These are phyloP conservation scores for Crotalus tigris DNA, from an alignment of 2,113 vertebrate genomes.

Conservation along the genomic window DNA sequence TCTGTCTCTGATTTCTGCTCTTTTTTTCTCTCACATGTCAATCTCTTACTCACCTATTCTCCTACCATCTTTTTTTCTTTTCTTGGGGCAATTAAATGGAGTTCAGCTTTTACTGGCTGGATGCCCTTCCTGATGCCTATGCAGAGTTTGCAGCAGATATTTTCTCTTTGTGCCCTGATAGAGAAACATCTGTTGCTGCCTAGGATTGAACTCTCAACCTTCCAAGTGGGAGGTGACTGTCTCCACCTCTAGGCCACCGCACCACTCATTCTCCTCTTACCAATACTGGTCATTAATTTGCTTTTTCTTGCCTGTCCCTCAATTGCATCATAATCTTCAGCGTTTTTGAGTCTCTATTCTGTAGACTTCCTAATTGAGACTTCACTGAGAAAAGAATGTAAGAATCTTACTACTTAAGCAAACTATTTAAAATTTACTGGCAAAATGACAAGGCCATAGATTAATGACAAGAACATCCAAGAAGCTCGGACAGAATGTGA, in stretches of 20 bases:
- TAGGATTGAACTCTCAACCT: neutral
- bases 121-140: too few relatives aligned
- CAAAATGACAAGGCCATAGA: conserved; percentile 40
- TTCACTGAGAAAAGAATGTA: neutral
- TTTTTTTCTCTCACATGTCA: neutral
- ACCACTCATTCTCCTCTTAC: neutral
- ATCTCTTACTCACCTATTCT: neutral
- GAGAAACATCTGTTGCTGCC: neutral
- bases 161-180: neutral
- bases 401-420: conserved; percentile 34
- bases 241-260: neutral
- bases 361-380: neutral
- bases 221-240: neutral
- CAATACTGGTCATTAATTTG: neutral
- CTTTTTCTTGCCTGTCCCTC: neutral
- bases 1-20: too few relatives aligned
- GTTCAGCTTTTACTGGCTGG: too few relatives aligned
- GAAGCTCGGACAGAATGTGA: conserved; percentile 23
- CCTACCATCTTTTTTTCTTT: neutral
- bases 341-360: neutral
- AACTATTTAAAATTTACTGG: conserved; percentile 46
- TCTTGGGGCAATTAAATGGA: neutral
- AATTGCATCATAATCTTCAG: neutral
- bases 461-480: conserved; percentile 26
- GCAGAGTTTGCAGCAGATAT: too few relatives aligned